A percentile compares a stretch with the other conserved stretches of the same genome.
Conservation (phyloP, 1,140 invertebrate genomes). For the Xylocopa sonorina region DNA sequence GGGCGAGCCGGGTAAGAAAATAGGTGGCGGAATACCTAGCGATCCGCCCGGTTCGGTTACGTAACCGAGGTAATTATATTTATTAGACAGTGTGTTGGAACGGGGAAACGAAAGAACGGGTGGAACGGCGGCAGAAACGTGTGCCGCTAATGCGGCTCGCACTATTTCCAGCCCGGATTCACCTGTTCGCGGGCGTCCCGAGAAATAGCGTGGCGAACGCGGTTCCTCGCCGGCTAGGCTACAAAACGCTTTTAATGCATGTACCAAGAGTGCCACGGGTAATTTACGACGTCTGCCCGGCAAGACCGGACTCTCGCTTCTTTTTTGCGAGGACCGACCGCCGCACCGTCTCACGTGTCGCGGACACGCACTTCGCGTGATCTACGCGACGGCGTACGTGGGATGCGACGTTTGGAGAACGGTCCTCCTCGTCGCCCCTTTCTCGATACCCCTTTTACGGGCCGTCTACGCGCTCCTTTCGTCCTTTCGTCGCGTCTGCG, state of each 20-base stretch:
- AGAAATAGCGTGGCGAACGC: not conserved
- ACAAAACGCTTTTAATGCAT: constrained; percentile 21
- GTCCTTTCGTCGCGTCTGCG: too few relatives aligned
- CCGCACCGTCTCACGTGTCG: not conserved
- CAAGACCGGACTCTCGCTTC: not conserved
- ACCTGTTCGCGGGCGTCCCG: constrained; percentile 12
- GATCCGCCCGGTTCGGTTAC: constrained; percentile 38
- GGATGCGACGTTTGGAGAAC: constrained; percentile 7
- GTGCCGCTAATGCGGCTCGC: not conserved
- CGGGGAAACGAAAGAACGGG: constrained; percentile 39
- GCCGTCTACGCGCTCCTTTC: not conserved
- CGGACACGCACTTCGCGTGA: not conserved
- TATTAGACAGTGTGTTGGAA: constrained; percentile 35
- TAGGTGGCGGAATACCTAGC: constrained; percentile 37
- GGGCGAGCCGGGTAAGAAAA: constrained; percentile 35
- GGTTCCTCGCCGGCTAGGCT: not conserved
- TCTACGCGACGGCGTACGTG: not conserved
- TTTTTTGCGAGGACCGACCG: not conserved
- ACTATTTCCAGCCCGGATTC: constrained; percentile 34
- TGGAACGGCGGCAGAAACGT: not conserved
- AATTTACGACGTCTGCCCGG: constrained; percentile 24
- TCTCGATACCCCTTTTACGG: not conserved
- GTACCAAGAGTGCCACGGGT: constrained; percentile 1
- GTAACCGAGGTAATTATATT: constrained; percentile 60
- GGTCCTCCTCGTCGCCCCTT: not conserved